Percentiles rank a stretch among this genome's conserved stretches.
Evolutionary conservation across 2,113 vertebrate species (phyloP).

Genomic region (Argyrosomus japonicus): DNA sequence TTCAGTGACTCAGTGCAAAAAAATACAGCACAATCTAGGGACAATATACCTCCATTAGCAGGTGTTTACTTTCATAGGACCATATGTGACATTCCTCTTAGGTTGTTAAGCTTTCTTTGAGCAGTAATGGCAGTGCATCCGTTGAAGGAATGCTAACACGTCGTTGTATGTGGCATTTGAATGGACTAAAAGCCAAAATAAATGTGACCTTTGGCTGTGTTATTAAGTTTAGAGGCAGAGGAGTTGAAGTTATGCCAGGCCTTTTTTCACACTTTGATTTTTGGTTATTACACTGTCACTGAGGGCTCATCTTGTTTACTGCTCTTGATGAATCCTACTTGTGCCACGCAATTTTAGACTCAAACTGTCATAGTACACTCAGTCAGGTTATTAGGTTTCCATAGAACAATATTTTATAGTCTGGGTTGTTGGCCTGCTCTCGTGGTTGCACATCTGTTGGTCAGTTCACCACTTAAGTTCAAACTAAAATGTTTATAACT

Average conservation of each 20-base stretch:
- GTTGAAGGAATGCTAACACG: neutral
- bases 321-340: conserved; percentile 29
- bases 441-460: neutral
- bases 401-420: conserved; percentile 6
- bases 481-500: neutral
- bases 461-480: neutral
- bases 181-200: conserved; percentile 53
- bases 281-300: conserved; percentile 37
- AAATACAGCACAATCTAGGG: neutral
- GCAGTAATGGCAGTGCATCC: neutral
- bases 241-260: conserved; percentile 11
- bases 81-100: conserved; percentile 20
- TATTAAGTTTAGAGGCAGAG: conserved; percentile 24
- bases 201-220: conserved; percentile 38
- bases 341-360: neutral
- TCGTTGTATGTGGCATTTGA: conserved; percentile 46
- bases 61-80: conserved; percentile 15
- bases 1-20: neutral
- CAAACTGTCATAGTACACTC: neutral
- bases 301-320: conserved; percentile 30
- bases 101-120: conserved; percentile 9
- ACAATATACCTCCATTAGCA: conserved; percentile 20
- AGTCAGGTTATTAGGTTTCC: conserved; percentile 25
- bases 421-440: neutral
- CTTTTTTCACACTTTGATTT: conserved; percentile 27